Conservation (phyloP, 2,113 vertebrate species). For the Promerops cafer region DNA sequence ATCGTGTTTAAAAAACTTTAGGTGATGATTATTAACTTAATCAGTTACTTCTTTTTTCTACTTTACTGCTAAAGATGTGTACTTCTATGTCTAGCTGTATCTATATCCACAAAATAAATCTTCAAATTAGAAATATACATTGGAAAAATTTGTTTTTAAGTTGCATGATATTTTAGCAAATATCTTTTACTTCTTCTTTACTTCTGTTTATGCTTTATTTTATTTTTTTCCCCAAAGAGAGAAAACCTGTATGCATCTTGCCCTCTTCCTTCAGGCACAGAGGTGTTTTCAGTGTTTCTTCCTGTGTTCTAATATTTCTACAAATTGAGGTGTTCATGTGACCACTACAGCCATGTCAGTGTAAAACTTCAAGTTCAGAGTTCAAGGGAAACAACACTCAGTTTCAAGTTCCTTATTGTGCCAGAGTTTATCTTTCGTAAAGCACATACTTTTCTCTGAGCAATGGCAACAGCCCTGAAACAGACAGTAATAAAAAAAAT, state of each 20-base stretch:
- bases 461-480: not conserved
- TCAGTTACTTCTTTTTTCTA: not conserved
- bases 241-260: not conserved
- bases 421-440: not conserved
- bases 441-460: not conserved
- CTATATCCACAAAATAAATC: not conserved
- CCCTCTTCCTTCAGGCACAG: not conserved
- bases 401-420: not conserved
- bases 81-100: not conserved
- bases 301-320: not conserved
- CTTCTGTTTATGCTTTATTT: not conserved
- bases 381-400: not conserved
- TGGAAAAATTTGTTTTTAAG: not conserved
- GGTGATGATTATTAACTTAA: not conserved
- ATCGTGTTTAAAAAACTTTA: not conserved
- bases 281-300: not conserved
- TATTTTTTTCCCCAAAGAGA: not conserved
- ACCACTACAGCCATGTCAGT: not conserved
- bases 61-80: not conserved
- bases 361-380: not conserved
- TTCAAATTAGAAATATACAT: not conserved
- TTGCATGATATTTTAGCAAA: not conserved
- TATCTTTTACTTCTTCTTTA: too few relatives aligned
- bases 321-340: not conserved
- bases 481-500: not conserved